Conservation (phyloP, 92 coral and sea anemone genomes). For the Chrysogorgia sp. region DNA sequence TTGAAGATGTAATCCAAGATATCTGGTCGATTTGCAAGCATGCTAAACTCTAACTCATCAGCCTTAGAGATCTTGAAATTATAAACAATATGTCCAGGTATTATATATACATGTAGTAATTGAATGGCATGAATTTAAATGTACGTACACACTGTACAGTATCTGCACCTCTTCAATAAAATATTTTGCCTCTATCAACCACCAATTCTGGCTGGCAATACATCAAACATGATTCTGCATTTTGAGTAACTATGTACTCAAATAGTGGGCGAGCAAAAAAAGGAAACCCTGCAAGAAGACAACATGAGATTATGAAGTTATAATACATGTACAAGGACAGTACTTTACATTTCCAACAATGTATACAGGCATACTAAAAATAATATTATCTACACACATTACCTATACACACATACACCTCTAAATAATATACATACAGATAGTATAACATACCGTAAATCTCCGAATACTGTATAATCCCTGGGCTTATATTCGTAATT, state of each 20-base stretch:
- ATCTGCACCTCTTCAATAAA: not conserved
- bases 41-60: not conserved
- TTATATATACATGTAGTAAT: not conserved
- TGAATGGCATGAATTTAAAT: too few relatives aligned
- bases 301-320: not conserved
- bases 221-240: not conserved
- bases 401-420: too few relatives aligned
- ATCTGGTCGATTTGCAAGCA: constrained; percentile 10
- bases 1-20: constrained; percentile 15
- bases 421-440: too few relatives aligned
- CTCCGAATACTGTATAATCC: too few relatives aligned
- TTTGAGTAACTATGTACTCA: constrained; percentile 10
- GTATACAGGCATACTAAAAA: not conserved
- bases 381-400: too few relatives aligned
- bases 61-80: not conserved
- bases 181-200: not conserved
- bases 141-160: not conserved
- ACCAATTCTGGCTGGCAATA: constrained; percentile 8
- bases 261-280: constrained; percentile 5
- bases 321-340: too few relatives aligned
- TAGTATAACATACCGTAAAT: too few relatives aligned
- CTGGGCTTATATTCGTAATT: too few relatives aligned
- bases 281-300: not conserved
- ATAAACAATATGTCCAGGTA: not conserved
- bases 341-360: too few relatives aligned